A percentile compares a stretch with the other conserved stretches of the same genome.
Conservation (phyloP, 2,113 vertebrate genomes). For the Zosterops borbonicus region DNA sequence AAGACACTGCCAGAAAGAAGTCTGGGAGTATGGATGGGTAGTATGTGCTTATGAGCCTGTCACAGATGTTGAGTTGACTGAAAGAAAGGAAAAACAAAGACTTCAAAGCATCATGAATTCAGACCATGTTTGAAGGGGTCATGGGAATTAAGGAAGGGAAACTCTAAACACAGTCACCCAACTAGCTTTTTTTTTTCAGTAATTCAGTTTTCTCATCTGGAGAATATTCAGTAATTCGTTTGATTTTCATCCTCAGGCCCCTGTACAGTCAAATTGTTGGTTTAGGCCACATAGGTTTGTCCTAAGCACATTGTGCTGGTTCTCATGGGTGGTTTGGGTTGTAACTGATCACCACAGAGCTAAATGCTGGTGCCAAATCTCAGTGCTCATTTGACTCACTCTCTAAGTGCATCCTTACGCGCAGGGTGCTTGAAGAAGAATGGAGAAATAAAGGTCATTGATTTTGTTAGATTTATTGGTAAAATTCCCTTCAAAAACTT, state of each 20-base stretch:
- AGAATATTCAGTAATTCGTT: neutral
- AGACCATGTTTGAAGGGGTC: neutral
- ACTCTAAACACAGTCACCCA: neutral
- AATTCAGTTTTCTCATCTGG: neutral
- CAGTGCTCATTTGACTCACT: neutral
- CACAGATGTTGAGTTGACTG: neutral
- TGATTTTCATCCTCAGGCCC: neutral
- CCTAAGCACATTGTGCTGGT: neutral
- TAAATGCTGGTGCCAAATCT: neutral
- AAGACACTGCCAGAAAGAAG: neutral
- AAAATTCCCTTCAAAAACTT: neutral
- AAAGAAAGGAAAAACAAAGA: neutral
- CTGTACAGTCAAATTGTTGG: neutral
- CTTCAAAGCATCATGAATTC: neutral
- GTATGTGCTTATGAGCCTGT: neutral
- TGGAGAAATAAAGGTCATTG: neutral
- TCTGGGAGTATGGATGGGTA: neutral
- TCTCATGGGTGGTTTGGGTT: neutral
- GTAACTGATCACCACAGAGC: neutral
- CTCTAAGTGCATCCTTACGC: neutral
- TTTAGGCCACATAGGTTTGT: neutral
- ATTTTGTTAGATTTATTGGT: neutral
- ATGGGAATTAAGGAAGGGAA: neutral
- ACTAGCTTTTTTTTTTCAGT: neutral
- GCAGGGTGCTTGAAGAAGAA: neutral